Base-by-base conservation (phyloP, 2,113 vertebrate genomes). In the Poeciliopsis turrubarensis region DNA sequence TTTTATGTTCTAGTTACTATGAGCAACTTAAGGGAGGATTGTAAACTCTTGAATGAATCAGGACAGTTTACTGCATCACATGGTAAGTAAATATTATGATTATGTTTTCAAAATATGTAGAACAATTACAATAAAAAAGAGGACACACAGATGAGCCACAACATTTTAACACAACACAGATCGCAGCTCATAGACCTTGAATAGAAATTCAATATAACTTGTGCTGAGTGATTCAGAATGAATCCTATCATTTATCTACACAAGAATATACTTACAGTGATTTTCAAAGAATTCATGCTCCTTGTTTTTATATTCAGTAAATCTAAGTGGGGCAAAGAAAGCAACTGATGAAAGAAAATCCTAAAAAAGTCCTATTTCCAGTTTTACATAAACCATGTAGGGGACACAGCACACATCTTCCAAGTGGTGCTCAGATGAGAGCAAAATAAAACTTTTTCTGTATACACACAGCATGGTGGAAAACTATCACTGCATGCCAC, bases 21-120 rank as follows among this genome's bases (percentile, higher is more conserved):
- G 19, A 32, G 26, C 14, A 64, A 13, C 60, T 5, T 57, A 1
- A 78, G 65, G 75, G 54, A 73, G 1, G 44, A 65, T 79, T 25
- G 3, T 41, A 26, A 10, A 54, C 47, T 34, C 4, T 51, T 51
- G 39, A 19, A 47, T 47, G 27, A 68, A 51, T 51, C 29, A 51
- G 51, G 2, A 17, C 67, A 51, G 70, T 41, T 70, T 17, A n/a
- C 68, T 65, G 31, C 15, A 41, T 63, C 64, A 70, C 32, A 65
- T 12, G 22, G 12, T 34, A 25, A 5, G 22, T 37, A 39, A 41
- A 3, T 37, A 37, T 37, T 37, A 37, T 37, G 3, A 31, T 64
- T 65, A 72, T 32, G 54, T 65, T 13, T 79, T n/a, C 32, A 71
- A 73, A 27, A 85, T 26, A 57, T 34, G 51, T 3, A n/a, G 77